Percentiles rank a stretch among this genome's conserved stretches.
phyloP scores from a whole-genome alignment of 2,113 vertebrate species.

The Passer montanus region DNA sequence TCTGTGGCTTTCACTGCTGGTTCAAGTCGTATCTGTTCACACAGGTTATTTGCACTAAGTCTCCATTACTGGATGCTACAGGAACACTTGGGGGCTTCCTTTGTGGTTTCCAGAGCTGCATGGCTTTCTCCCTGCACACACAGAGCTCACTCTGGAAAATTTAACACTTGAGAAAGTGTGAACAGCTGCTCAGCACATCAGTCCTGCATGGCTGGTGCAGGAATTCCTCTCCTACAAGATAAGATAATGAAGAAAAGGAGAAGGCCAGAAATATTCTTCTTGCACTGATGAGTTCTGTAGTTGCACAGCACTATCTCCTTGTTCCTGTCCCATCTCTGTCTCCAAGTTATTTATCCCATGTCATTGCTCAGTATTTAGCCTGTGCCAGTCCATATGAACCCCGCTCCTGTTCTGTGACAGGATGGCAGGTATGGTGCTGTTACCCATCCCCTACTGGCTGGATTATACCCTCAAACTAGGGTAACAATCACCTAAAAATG shows the following conservation, averaged over 20 bases:
- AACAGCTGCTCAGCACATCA: background rate
- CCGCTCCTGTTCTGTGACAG: background rate
- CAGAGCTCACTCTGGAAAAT: background rate
- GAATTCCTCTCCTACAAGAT: background rate
- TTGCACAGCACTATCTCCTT: background rate
- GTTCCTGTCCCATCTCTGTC: background rate
- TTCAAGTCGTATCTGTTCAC: background rate
- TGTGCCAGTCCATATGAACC: background rate
- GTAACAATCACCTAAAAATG: background rate
- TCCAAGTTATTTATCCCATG: background rate
- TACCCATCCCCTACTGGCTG: background rate
- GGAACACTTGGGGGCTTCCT: background rate
- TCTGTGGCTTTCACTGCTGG: background rate
- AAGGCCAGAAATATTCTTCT: background rate
- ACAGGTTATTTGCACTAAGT: background rate
- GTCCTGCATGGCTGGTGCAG: background rate
- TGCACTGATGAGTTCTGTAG: background rate
- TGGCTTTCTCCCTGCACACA: background rate
- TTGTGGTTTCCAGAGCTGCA: background rate
- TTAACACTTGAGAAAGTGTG: fast-evolving
- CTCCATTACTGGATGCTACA: background rate
- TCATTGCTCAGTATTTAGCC: background rate
- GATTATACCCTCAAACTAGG: background rate
- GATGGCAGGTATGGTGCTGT: background rate
- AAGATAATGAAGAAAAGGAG: background rate